Percentiles rank a stretch among this genome's conserved stretches.
Evolutionary conservation across 2,113 vertebrate genomes (phyloP).

Genomic region (Syrmaticus mikado): DNA sequence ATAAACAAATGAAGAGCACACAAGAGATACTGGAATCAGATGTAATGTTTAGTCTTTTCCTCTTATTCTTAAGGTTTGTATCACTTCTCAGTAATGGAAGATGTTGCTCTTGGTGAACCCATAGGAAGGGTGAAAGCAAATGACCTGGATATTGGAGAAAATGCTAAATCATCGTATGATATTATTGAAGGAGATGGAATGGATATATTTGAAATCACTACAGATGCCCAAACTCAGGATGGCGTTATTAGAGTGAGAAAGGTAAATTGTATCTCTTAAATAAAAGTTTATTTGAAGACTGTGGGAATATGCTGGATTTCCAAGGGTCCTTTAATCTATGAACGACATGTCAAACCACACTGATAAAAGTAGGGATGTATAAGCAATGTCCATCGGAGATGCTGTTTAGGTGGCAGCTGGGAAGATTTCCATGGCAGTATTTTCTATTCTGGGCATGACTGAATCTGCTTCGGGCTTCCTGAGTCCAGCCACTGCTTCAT

Average conservation of each 20-base stretch:
- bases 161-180: slow-evolving; percentile 91
- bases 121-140: slow-evolving; percentile 94
- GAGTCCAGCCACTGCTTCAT: neutral
- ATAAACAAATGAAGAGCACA: neutral
- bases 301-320: neutral
- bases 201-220: slow-evolving; percentile 90
- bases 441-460: neutral
- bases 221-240: slow-evolving; percentile 91
- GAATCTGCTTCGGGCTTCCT: neutral
- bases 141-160: slow-evolving; percentile 93
- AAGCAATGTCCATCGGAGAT: neutral
- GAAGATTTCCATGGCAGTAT: neutral
- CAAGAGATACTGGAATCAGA: neutral
- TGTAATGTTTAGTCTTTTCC: slow-evolving; percentile 19
- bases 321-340: neutral
- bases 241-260: slow-evolving; percentile 92
- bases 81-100: slow-evolving; percentile 94
- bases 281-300: neutral
- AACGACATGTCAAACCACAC: neutral
- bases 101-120: slow-evolving; percentile 86
- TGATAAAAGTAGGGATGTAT: neutral
- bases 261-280: slow-evolving; percentile 76
- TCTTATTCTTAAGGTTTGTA: slow-evolving; percentile 86
- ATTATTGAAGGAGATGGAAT: slow-evolving; percentile 94
- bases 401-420: neutral